Conservation (phyloP, 2,797 vertebrate species). For the Myotis daubentonii region DNA sequence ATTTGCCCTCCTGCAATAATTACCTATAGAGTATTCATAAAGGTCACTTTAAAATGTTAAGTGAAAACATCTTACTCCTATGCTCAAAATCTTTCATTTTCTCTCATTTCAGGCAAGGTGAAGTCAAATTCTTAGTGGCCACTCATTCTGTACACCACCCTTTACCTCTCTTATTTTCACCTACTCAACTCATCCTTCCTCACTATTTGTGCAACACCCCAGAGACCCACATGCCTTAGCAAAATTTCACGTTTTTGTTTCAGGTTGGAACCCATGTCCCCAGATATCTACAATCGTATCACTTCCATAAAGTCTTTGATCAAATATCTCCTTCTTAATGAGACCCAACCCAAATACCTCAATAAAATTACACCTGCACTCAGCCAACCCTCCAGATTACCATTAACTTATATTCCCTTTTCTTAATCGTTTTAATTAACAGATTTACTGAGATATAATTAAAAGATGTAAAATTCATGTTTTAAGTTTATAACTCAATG, state of each 20-base stretch:
- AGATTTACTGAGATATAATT: neutral
- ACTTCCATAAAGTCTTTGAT: neutral
- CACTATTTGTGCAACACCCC: neutral
- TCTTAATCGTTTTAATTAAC: neutral
- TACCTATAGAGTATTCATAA: neutral
- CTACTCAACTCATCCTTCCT: neutral
- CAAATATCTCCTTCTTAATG: neutral
- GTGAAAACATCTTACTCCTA: neutral
- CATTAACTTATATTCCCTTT: neutral
- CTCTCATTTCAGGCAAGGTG: neutral
- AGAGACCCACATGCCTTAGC: neutral
- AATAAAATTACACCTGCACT: neutral
- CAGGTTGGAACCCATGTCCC: neutral
- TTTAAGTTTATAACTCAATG: neutral
- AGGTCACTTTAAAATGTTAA: neutral
- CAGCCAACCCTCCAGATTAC: neutral
- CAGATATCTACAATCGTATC: neutral
- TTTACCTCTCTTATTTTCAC: neutral
- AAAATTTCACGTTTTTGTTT: neutral
- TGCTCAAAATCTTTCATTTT: neutral
- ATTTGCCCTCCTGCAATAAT: neutral
- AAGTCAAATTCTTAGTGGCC: neutral
- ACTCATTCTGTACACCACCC: rapidly evolving
- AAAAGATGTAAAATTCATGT: neutral
- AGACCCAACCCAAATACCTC: neutral